Percentiles rank a stretch among this genome's conserved stretches.
Conservation (phyloP, 2,888 invertebrate genomes). For the Liposcelis brunnea region DNA sequence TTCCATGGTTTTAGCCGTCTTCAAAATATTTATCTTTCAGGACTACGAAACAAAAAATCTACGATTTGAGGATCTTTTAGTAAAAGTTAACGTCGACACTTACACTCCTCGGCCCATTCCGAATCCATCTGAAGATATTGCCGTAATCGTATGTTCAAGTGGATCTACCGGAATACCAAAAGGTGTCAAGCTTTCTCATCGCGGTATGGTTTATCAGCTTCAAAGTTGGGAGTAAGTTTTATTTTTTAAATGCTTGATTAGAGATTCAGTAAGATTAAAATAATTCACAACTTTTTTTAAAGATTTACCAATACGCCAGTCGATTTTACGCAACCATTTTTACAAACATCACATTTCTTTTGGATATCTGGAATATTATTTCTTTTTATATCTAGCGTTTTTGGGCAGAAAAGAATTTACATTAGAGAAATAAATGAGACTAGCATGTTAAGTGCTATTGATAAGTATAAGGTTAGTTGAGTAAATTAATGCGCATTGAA, state of each 20-base stretch:
- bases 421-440: background rate
- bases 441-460: background rate
- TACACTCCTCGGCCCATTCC: background rate
- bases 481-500: no score
- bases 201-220: background rate
- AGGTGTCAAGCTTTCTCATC: slow-evolving; percentile 1
- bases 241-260: no score
- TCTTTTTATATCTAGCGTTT: background rate
- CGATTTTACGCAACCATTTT: background rate
- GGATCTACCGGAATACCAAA: slow-evolving; percentile 5
- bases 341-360: background rate
- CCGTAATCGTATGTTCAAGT: slow-evolving; percentile 2
- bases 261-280: no score
- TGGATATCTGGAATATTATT: background rate
- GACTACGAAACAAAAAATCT: no score
- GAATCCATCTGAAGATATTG: background rate
- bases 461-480: background rate
- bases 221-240: no score
- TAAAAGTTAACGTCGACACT: no score
- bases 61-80: no score
- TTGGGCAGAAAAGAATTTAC: background rate
- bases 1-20: no score
- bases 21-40: no score
- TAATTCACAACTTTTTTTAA: no score
- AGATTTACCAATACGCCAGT: no score